Conservation (phyloP, 1,140 invertebrate genomes). For the Coenobita brevimanus region DNA sequence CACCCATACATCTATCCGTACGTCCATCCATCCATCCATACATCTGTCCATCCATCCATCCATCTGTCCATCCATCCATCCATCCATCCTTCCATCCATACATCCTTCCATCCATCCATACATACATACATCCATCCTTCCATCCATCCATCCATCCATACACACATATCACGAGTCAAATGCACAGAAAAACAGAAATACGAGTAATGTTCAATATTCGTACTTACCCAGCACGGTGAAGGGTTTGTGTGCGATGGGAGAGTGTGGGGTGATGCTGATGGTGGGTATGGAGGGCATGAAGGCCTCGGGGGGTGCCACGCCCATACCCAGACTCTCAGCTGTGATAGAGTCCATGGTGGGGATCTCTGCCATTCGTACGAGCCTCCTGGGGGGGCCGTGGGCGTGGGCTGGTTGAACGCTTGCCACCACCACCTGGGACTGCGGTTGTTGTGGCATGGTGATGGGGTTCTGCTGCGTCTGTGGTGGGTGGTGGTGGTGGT, state of each 20-base stretch:
- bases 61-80: background rate
- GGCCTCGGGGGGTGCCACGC: slow-evolving; percentile 74
- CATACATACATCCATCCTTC: background rate
- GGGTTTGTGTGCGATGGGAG: slow-evolving; percentile 77
- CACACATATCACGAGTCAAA: background rate
- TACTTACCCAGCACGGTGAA: slow-evolving; percentile 79
- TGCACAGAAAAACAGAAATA: background rate
- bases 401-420: slow-evolving; percentile 63
- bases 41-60: background rate
- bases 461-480: slow-evolving; percentile 28
- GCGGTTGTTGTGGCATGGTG: background rate
- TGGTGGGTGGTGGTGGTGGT: slow-evolving; percentile 39
- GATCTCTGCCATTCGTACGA: slow-evolving; percentile 67
- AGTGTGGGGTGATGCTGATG: slow-evolving; percentile 90
- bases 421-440: slow-evolving; percentile 35
- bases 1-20: background rate
- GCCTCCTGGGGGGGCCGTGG: slow-evolving; percentile 59
- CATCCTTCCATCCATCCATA: background rate
- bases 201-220: too few species aligned
- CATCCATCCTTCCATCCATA: background rate
- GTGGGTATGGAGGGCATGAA: slow-evolving; percentile 78
- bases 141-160: background rate
- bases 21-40: background rate
- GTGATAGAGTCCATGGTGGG: slow-evolving; percentile 69
- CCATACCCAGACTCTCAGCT: slow-evolving; percentile 62